Evolutionary conservation across 2,113 vertebrate species (phyloP), one percentile per base, ranked within the genome.

Genomic region (Anhinga rufa): DNA sequence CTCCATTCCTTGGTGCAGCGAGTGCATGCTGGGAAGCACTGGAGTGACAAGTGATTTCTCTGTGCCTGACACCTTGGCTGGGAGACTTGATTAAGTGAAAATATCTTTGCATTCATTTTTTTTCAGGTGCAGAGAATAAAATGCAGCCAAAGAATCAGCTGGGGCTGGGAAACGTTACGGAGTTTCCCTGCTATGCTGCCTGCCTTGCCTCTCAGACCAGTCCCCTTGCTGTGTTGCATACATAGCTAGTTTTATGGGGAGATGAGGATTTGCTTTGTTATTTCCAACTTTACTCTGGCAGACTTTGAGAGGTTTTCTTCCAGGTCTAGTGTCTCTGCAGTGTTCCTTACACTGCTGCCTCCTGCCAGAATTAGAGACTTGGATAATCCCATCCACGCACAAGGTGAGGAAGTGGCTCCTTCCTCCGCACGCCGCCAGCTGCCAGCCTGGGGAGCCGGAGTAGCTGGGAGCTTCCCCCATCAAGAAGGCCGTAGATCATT

Each of bases 31-130:
- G 96, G 89, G 88, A 95, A 98, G 96, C 77, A 92, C 32, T 95
- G 93, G 97, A 98, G 93, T 98, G 98, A 98, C 98, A 98, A 96
- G 97, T 1, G 88, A 97, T 97, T 97, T 98, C 95, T 98, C 93
- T 93, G 42, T 79, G 94, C 96, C 96, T 98, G 98, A 98, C 96
- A 97, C 96, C 83, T 96, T 2, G 20, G 92, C 69, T 32, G 49
- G 82, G 90, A 97, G 93, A 90, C 95, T 97, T 98, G 97, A 98
- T 98, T 97, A 97, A 98, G 96, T 93, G 96, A 97, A 98, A 97
- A 98, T 97, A 97, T 92, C 93, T 96, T 97, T 97, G 91, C 75
- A 90, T 97, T 96, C 89, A 48, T 97, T 74, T 97, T 82, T 40
- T 64, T 97, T 97, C 88, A 90, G 82, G 75, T 94, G 66, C 64